Evolutionary conservation across 2,888 invertebrate genomes (phyloP).

Genomic region (Thymelicus lineola): DNA sequence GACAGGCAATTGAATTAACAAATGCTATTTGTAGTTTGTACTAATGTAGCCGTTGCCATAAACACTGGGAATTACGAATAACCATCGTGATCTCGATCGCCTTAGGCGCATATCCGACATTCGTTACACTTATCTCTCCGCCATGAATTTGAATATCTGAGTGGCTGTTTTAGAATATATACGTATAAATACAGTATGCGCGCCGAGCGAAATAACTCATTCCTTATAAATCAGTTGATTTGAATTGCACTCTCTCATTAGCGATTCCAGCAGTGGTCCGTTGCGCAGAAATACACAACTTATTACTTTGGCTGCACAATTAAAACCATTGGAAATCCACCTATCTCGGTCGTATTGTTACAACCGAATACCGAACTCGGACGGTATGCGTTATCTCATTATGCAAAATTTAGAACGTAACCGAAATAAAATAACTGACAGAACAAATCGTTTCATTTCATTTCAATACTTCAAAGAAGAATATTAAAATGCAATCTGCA

Average conservation of each 20-base stretch:
- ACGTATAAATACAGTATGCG: constrained; percentile 75
- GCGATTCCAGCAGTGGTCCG: constrained; percentile 73
- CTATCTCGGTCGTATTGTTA: constrained; percentile 35
- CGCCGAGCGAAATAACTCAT: constrained; percentile 73
- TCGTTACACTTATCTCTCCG: constrained; percentile 61
- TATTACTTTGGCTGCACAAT: constrained; percentile 79
- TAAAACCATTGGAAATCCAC: constrained; percentile 63
- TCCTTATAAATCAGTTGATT: constrained; percentile 83
- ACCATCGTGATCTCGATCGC: constrained; percentile 42
- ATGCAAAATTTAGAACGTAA: constrained; percentile 32
- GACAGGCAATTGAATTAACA: constrained; percentile 40
- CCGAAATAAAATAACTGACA: constrained; percentile 25
- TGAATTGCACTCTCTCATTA: constrained; percentile 81
- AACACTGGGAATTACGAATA: constrained; percentile 39
- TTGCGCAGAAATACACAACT: constrained; percentile 75
- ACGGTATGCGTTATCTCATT: constrained; percentile 17
- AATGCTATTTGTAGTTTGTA: constrained; percentile 43
- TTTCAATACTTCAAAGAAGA: constrained; percentile 22
- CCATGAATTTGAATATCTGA: constrained; percentile 67
- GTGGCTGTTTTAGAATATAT: constrained; percentile 70
- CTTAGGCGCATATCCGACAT: constrained; percentile 52
- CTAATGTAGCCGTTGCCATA: constrained; percentile 42
- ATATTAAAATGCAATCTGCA: constrained; percentile 36
- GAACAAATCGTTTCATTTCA: constrained; percentile 23
- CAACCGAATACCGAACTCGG: constrained; percentile 23